Percentiles rank a stretch among this genome's conserved stretches.
Evolutionary conservation across 1,140 invertebrate genomes (phyloP).

Genomic region (Fopius arisanus): DNA sequence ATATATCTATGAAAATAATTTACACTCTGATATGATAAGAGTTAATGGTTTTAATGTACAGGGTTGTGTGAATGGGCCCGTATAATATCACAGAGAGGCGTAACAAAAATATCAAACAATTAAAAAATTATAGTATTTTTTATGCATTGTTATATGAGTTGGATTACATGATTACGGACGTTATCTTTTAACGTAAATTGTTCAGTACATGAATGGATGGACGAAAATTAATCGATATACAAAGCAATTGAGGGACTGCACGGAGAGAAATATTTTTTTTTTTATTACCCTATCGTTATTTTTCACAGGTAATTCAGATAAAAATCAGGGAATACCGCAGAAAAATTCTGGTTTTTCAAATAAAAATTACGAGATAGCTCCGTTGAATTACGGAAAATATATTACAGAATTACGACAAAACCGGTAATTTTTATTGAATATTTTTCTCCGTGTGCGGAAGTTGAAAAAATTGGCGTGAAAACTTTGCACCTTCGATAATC

Average conservation of each 20-base stretch:
- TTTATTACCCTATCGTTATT: too few species aligned
- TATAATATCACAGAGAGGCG: conserved; percentile 14
- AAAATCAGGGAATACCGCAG: too few species aligned
- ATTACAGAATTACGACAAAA: too few species aligned
- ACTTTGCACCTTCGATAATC: too few species aligned
- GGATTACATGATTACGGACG: background rate
- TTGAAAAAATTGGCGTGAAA: too few species aligned
- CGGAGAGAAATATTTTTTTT: too few species aligned
- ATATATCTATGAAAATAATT: conserved; percentile 8
- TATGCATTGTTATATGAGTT: background rate
- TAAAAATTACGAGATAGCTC: too few species aligned
- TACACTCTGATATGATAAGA: conserved; percentile 10
- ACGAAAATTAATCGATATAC: background rate
- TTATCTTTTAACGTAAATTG: background rate
- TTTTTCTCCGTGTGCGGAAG: too few species aligned
- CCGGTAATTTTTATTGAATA: too few species aligned
- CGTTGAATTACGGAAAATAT: too few species aligned
- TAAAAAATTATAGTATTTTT: background rate
- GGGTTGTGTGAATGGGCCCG: conserved; percentile 4
- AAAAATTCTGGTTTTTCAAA: too few species aligned
- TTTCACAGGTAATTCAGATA: too few species aligned
- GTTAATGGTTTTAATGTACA: conserved; percentile 15
- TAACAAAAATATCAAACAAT: conserved; percentile 12
- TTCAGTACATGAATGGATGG: background rate
- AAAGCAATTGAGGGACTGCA: background rate